These are phyloP conservation scores for Eolophus roseicapilla DNA, from an alignment of 2,113 vertebrate species.

Conservation along the genomic window DNA sequence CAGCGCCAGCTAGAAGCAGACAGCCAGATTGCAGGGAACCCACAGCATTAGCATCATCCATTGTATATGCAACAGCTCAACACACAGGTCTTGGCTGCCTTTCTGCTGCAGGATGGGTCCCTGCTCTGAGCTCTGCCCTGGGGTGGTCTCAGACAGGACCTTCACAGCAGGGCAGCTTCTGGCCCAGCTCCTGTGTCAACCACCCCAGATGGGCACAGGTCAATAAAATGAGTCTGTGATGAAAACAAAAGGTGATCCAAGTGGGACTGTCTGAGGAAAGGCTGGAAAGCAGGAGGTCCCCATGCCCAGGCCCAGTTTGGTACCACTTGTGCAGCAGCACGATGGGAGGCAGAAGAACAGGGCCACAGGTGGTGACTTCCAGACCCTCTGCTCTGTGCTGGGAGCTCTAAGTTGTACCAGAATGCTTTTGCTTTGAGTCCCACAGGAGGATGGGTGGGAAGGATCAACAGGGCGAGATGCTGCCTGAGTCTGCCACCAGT, in stretches of 20 bases:
- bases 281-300: neutral
- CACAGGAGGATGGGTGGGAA: neutral
- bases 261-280: neutral
- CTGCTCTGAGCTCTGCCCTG: neutral
- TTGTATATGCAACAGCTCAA: neutral
- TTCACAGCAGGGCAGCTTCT: neutral
- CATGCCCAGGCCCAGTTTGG: neutral
- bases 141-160: neutral
- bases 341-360: neutral
- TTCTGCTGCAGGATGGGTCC: neutral
- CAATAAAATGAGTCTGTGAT: neutral
- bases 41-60: neutral
- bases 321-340: fast-evolving
- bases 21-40: neutral
- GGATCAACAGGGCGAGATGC: neutral
- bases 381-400: neutral
- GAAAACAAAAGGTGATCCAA: fast-evolving
- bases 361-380: fast-evolving
- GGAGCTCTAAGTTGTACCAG: neutral
- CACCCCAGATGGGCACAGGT: fast-evolving
- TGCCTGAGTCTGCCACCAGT: neutral
- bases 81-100: neutral
- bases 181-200: neutral
- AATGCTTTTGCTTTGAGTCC: neutral
- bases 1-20: neutral